Percentiles rank a stretch among this genome's conserved stretches.
Evolutionary conservation across 2,888 invertebrate species (phyloP).

Genomic region (Druceiella hillmani): DNA sequence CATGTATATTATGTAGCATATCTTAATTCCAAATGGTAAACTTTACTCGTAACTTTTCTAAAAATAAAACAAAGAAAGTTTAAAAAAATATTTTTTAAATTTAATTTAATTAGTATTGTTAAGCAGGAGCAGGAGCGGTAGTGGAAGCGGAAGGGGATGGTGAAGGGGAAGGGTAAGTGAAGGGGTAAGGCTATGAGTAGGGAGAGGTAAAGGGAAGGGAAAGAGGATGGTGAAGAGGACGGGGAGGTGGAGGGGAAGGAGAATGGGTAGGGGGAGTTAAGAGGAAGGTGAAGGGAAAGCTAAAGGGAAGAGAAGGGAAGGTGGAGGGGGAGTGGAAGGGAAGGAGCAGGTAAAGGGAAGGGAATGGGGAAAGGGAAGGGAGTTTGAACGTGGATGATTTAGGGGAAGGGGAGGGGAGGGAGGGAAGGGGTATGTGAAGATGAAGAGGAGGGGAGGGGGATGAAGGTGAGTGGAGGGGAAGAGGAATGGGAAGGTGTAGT

Average conservation of each 20-base stretch:
- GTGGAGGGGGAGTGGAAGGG: not conserved
- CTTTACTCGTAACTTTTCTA: too few species aligned
- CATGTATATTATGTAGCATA: too few species aligned
- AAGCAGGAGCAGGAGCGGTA: too few species aligned
- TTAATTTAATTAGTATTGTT: too few species aligned
- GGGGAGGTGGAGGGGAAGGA: not conserved
- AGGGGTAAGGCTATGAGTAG: too few species aligned
- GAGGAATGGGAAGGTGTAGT: not conserved
- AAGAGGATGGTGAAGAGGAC: not conserved
- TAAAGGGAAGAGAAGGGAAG: not conserved
- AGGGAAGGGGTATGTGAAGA: not conserved
- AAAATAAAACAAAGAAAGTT: too few species aligned
- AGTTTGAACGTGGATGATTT: not conserved
- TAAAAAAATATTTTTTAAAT: too few species aligned
- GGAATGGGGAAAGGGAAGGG: not conserved
- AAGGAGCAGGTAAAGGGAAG: not conserved
- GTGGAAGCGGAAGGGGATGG: too few species aligned
- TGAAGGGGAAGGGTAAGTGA: too few species aligned
- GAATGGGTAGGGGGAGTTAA: not conserved
- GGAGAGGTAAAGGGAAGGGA: not conserved
- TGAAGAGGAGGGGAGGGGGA: not conserved
- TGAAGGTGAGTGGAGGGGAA: not conserved
- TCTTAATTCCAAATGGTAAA: too few species aligned
- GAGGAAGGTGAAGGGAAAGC: not conserved
- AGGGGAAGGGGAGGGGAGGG: conserved; percentile 1